These are phyloP conservation scores for Clitarchus hookeri DNA, from an alignment of 2,888 invertebrate species.

Conservation along the genomic window DNA sequence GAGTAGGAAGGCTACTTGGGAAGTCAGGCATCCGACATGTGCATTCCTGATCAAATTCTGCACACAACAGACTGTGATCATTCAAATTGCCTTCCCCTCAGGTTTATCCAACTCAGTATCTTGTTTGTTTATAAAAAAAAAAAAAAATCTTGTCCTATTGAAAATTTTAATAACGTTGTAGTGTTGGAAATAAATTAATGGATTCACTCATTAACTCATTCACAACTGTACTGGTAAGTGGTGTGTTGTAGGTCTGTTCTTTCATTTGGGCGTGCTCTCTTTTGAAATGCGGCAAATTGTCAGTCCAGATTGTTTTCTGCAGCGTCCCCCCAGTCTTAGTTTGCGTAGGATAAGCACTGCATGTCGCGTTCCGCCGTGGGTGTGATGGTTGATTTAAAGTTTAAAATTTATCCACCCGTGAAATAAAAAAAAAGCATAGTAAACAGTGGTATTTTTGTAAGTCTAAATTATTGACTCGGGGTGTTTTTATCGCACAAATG, in stretches of 20 bases:
- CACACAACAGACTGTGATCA: slow-evolving; percentile 58
- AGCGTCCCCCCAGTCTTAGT: not conserved
- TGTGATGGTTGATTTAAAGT: not conserved
- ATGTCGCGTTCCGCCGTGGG: not conserved
- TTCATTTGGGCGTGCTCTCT: slow-evolving; percentile 36
- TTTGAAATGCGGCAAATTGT: slow-evolving; percentile 38
- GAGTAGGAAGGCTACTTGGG: slow-evolving; percentile 30
- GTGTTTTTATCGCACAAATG: slow-evolving; percentile 26
- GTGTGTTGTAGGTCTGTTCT: slow-evolving; percentile 23
- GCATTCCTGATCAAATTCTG: not conserved
- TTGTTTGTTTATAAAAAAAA: slow-evolving; percentile 22
- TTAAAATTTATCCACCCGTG: not conserved
- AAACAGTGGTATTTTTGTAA: slow-evolving; percentile 24
- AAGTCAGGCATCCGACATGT: slow-evolving; percentile 19
- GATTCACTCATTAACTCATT: slow-evolving; percentile 34
- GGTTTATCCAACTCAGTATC: slow-evolving; percentile 28
- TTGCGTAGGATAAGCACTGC: not conserved
- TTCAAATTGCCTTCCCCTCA: slow-evolving; percentile 57
- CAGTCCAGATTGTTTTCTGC: slow-evolving; percentile 17
- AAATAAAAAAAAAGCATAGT: slow-evolving; percentile 1
- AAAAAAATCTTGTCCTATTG: slow-evolving; percentile 30
- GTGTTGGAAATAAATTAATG: slow-evolving; percentile 10
- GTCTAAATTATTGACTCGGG: slow-evolving; percentile 22
- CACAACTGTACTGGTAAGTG: slow-evolving; percentile 29
- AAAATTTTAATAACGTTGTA: slow-evolving; percentile 19